Conservation (phyloP, 1,140 invertebrate genomes). For the Copidosoma floridanum region DNA sequence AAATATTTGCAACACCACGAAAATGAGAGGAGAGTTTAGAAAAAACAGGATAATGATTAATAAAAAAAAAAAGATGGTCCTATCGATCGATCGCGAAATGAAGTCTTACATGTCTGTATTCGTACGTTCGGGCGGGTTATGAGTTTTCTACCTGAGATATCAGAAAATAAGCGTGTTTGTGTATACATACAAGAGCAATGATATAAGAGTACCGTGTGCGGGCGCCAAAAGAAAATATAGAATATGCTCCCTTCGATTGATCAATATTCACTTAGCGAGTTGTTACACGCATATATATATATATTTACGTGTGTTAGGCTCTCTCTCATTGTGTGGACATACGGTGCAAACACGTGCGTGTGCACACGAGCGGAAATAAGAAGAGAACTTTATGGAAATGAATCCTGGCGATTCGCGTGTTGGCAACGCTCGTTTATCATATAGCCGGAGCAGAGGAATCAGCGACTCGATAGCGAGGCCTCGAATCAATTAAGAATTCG, state of each 20-base stretch:
- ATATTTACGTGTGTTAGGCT: too few species aligned
- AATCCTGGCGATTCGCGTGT: constrained; percentile 7
- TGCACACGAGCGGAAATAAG: constrained; percentile 1
- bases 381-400: constrained; percentile 4
- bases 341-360: too few species aligned
- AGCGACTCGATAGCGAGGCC: background rate
- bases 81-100: background rate
- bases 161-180: too few species aligned
- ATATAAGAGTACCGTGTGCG: too few species aligned
- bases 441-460: background rate
- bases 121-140: background rate
- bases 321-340: too few species aligned
- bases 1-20: too few species aligned
- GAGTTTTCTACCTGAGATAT: too few species aligned
- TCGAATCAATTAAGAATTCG: constrained; percentile 7
- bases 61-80: too few species aligned
- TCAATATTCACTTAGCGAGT: constrained; percentile 19
- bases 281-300: too few species aligned
- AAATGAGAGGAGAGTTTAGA: too few species aligned
- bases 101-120: background rate
- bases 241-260: constrained; percentile 6
- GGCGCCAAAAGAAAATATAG: constrained; percentile 4
- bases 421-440: constrained; percentile 7
- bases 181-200: too few species aligned
- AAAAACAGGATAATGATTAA: too few species aligned